A percentile compares a stretch with the other conserved stretches of the same genome.
Evolutionary conservation across 2,113 vertebrate genomes (phyloP).

Genomic region (Leptosomus discolor): DNA sequence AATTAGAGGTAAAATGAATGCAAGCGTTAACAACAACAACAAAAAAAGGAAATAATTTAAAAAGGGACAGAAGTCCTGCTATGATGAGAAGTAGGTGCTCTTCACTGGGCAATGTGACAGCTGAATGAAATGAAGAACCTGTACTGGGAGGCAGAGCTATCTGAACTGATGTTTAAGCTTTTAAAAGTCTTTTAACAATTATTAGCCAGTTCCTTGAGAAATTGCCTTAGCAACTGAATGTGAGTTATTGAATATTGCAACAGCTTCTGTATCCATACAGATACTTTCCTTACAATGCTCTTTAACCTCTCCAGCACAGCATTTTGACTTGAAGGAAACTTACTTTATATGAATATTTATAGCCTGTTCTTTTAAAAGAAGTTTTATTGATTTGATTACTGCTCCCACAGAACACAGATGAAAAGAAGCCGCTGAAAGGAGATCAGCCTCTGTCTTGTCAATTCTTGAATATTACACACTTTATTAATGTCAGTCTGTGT

Average conservation of each 20-base stretch:
- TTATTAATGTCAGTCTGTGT: background rate
- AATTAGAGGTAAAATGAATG: background rate
- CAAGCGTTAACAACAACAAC: background rate
- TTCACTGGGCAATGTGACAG: background rate
- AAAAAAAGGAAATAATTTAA: background rate
- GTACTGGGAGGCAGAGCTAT: background rate
- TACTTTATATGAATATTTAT: conserved; percentile 25
- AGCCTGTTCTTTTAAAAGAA: conserved; percentile 9
- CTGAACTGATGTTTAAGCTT: background rate
- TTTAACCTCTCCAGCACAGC: background rate
- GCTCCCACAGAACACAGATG: background rate
- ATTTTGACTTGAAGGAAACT: conserved; percentile 19
- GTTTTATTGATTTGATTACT: conserved; percentile 38
- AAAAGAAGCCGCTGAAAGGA: conserved; percentile 10
- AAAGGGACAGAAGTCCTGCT: background rate
- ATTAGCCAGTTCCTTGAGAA: background rate
- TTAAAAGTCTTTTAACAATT: background rate
- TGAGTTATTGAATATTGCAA: background rate
- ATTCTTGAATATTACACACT: background rate
- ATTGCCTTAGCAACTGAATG: conserved; percentile 17
- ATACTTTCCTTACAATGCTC: background rate
- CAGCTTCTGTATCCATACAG: background rate
- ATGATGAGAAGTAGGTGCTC: background rate
- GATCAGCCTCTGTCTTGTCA: conserved; percentile 30
- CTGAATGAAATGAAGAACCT: background rate